A percentile compares a stretch with the other conserved stretches of the same genome.
Conservation (phyloP, 2,797 vertebrate species). For the Pangasius macronema region DNA sequence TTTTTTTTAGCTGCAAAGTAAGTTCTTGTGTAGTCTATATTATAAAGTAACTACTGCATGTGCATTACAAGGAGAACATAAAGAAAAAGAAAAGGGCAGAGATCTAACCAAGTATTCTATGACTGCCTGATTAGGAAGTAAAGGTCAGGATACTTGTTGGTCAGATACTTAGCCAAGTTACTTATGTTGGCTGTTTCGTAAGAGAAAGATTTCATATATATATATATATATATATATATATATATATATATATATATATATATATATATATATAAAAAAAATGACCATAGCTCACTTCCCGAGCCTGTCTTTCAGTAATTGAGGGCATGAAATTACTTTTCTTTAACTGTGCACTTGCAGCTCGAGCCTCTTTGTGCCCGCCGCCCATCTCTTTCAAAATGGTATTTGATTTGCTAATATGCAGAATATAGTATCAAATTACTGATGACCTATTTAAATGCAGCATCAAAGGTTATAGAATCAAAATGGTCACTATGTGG, state of each 20-base stretch:
- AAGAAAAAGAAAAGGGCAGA: not conserved
- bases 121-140: not conserved
- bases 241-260: too few relatives aligned
- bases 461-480: not conserved
- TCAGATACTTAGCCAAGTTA: not conserved
- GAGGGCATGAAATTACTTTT: not conserved
- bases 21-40: not conserved
- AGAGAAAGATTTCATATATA: too few relatives aligned
- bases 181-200: not conserved
- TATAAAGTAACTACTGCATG: not conserved
- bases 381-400: not conserved
- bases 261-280: too few relatives aligned
- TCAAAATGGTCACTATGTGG: not conserved
- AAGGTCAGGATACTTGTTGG: not conserved
- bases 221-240: too few relatives aligned
- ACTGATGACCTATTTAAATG: not conserved
- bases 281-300: not conserved
- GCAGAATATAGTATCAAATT: not conserved
- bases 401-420: not conserved
- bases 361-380: not conserved
- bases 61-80: not conserved
- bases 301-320: not conserved
- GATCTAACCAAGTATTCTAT: not conserved
- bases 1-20: not conserved
- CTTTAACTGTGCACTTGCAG: not conserved